phyloP scores from a whole-genome alignment of 2,113 vertebrate genomes.

The Solea solea region DNA sequence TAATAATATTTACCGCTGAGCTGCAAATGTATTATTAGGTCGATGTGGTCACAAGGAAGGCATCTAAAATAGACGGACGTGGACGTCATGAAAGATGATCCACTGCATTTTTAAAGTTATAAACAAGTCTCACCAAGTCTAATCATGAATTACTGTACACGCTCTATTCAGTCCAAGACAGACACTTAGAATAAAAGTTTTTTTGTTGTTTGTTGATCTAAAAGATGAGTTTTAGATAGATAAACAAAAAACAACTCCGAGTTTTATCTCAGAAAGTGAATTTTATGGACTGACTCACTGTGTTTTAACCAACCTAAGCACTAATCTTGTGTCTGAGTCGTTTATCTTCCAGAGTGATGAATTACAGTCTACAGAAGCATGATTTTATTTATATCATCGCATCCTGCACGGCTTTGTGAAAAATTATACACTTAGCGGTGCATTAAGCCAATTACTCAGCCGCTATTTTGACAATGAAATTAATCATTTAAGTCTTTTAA shows the following conservation, averaged over 20 bases:
- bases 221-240: too few species aligned
- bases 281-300: not conserved
- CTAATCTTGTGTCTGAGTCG: not conserved
- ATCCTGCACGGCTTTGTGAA: too few species aligned
- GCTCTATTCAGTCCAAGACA: not conserved
- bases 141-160: not conserved
- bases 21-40: conserved; percentile 42
- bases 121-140: conserved; percentile 21
- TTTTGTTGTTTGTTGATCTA: not conserved
- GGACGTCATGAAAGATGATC: conserved; percentile 53
- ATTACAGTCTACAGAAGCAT: too few species aligned
- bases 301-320: not conserved
- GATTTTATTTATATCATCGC: too few species aligned
- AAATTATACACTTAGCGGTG: too few species aligned
- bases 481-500: too few species aligned
- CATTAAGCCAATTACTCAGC: too few species aligned
- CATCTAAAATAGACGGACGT: conserved; percentile 56
- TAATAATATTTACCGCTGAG: not conserved
- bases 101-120: conserved; percentile 42
- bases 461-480: too few species aligned
- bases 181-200: not conserved
- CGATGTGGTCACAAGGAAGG: conserved; percentile 44
- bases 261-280: not conserved
- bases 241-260: not conserved
- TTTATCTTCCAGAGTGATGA: too few species aligned